Base-by-base conservation (phyloP, 1,140 invertebrate species). In the Papilio polytes region DNA sequence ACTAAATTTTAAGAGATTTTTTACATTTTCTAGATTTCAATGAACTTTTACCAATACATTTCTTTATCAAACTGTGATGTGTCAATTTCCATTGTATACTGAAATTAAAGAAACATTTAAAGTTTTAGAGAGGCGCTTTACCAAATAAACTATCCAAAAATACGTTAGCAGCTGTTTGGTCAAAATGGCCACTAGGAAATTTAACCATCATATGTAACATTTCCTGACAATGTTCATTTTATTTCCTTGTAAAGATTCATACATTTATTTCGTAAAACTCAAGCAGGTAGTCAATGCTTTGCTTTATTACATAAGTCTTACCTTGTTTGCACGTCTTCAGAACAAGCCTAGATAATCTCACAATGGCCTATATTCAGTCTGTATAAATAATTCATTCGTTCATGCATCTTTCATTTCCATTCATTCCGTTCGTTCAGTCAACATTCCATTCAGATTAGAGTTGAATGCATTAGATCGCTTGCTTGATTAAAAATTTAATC, bases 361-460 rank as follows among this genome's bases (percentile, higher is more conserved):
- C 26, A 53, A 78, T 78, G 76, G 51, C 51, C 76, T 59, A 59
- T 78, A 78, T 78, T 78, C 51, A 44, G 76, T 36, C 76, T 78
- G 31, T 78, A 56, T 78, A 78, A 78, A 78, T 78, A 59, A 78
- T 78, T 78, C 76, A 78, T 78, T 78, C 31, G 53, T 59, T 78
- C 76, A 78, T 78, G 76, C 76, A 78, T 78, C 76, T 78, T 78
- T 36, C 76, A 78, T 78, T 78, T 36, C 76, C 51, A 56, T 53
- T 51, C 74, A 76, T 59, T 59, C 76, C 76, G 51, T 31, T 59
- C 76, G 51, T 78, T 78, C 76, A 77, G 74, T 77, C 74, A 78
- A 78, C 76, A 78, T 78, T 78, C 76, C 76, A 41, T 78, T 59
- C 76, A 59, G 22, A 78, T 78, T 78, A 78, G 76, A 78, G 51